Evolutionary conservation across 1,140 invertebrate genomes (phyloP), one percentile per base, ranked within the genome.

Genomic region (Arctopsyche grandis): DNA sequence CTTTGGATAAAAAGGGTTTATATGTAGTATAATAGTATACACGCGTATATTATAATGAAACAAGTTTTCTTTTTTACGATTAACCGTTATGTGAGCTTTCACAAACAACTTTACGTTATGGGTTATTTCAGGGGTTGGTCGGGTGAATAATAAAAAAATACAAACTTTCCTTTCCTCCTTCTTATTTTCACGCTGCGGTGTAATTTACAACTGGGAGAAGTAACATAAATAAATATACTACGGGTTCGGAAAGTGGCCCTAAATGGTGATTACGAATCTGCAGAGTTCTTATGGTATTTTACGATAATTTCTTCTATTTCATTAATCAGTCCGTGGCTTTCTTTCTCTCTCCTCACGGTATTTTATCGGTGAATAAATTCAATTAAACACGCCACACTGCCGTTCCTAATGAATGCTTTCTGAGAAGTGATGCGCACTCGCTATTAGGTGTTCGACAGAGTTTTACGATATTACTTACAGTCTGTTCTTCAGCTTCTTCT

Each of bases 51-150:
- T 22, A 66, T 66, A 66, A 66, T 66, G 22, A 66, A 66, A 66
- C 24, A 66, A 66, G 63, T 66, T 66, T 66, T 38, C 29, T 66
- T 60, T 60, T 66, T 66, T 66, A 66, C 63, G 63, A 66, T 66
- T 66, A 66, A 66, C 63, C 63, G 63, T 66, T 66, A 66, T 24
- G 63, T 22, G 63, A 22, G 63, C 63, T 66, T 66, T 66, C 63
- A 66, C 63, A 66, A 66, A 66, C 63, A 66, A 66, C 63, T 66
- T 66, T 22, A 22, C 24, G n/a, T 66, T 66, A 66, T 66, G 63
- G 63, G 63, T 29, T 66, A 29, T 66, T 66, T 24, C 22, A 66
- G 63, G 26, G 29, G 29, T 38, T 7, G 29, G 29, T 38, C 29
- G 1, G 29, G 29, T 38, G 29, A 38, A 38, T 38, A 38, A 38